These are phyloP conservation scores for Diplazon laetatorius DNA, from an alignment of 2,888 invertebrate genomes.

Conservation along the genomic window DNA sequence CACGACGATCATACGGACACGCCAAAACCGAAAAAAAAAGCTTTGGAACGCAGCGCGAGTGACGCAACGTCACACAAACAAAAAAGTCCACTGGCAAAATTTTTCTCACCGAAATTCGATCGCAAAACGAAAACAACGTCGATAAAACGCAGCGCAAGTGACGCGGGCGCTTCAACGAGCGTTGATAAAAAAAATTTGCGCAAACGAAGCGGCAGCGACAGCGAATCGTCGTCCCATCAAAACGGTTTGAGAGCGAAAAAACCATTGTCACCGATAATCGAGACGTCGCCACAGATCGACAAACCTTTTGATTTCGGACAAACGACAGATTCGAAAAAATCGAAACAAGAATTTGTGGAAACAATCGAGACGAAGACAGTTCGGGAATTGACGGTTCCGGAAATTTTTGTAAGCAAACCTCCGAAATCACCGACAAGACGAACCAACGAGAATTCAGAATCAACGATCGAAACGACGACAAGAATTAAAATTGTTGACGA, in stretches of 20 bases:
- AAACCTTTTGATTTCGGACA: slow-evolving; percentile 76
- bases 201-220: slow-evolving; percentile 86
- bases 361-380: slow-evolving; percentile 51
- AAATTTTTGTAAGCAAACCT: slow-evolving; percentile 49
- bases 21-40: slow-evolving; percentile 83
- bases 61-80: slow-evolving; percentile 79
- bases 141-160: slow-evolving; percentile 83
- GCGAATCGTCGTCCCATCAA: slow-evolving; percentile 83
- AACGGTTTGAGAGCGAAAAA: slow-evolving; percentile 86
- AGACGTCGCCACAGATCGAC: slow-evolving; percentile 87
- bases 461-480: slow-evolving; percentile 57
- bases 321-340: slow-evolving; percentile 70
- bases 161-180: slow-evolving; percentile 84
- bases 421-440: slow-evolving; percentile 60
- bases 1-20: slow-evolving; percentile 74
- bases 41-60: slow-evolving; percentile 83
- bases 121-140: slow-evolving; percentile 70
- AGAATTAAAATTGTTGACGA: slow-evolving; percentile 41
- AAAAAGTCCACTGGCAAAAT: slow-evolving; percentile 74
- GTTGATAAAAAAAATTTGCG: slow-evolving; percentile 78
- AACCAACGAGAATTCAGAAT: too few relatives aligned
- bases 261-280: slow-evolving; percentile 91
- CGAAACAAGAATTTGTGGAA: slow-evolving; percentile 68
- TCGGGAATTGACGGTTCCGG: slow-evolving; percentile 47
- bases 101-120: slow-evolving; percentile 78